Base-by-base conservation (phyloP, 2,113 vertebrate genomes). In the Atherinomorus stipes region DNA sequence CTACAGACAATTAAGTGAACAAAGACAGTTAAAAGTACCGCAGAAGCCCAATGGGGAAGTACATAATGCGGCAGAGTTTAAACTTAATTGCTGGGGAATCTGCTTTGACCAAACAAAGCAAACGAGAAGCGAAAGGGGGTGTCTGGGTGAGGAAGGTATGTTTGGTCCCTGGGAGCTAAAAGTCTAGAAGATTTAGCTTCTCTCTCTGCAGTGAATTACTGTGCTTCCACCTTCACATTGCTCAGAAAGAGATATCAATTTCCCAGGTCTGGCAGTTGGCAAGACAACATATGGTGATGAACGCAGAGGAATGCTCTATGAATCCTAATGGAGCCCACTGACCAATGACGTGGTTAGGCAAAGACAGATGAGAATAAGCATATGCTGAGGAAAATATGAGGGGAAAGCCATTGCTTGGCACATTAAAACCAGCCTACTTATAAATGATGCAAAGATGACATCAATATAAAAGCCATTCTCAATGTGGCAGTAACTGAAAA, bases 201-300 rank as follows among this genome's bases (percentile, higher is more conserved):
- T 72, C 74, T 78, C 53, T 37, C 57, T 67, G 53, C 19, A 1
- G 76, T 90, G 86, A 89, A 86, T 89, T 84, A 88, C 80, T 88
- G 63, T 79, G 76, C 88, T 90, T 90, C 84, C 76, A 90, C 77
- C 80, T 77, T 82, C 79, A 71, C 85, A 86, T 84, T 83, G 77
- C 83, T 80, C 66, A 68, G 81, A 87, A 75, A 85, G 63, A 86
- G 67, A 72, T 80, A 85, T 85, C 76, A 70, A 88, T 89, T 87
- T 85, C 70, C 76, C 75, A 71, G 18, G 56, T 76, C 65, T 73
- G 74, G 80, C 84, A 79, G 79, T 88, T 87, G 79, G 80, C 86
- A 87, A 84, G 74, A 85, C 72, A 85, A 86, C 81, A 73, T 47
- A 8, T 56, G 74, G 82, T 90, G 75, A 91, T 85, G 81, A 87